Conservation (phyloP, 2,888 invertebrate genomes). For the Andrena camellia region DNA sequence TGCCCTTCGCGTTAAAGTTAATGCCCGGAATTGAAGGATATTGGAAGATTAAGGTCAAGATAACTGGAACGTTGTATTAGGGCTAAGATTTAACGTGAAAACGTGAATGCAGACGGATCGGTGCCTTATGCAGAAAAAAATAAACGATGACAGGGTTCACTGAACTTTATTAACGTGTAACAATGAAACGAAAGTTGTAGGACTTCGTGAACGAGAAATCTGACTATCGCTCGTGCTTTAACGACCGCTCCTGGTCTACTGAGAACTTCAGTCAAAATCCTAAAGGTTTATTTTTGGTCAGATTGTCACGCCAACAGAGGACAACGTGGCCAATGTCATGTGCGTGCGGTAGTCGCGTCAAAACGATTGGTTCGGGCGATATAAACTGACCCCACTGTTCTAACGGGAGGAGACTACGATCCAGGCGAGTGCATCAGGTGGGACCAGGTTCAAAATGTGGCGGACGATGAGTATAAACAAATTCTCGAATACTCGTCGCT, state of each 20-base stretch:
- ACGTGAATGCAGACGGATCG: not conserved
- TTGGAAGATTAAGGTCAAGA: constrained; percentile 47
- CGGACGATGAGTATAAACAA: not conserved
- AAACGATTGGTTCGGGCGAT: constrained; percentile 43
- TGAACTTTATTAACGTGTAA: constrained; percentile 58
- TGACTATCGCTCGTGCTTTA: constrained; percentile 32
- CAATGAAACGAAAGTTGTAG: constrained; percentile 48
- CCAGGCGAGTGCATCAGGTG: not conserved
- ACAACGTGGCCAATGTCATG: constrained; percentile 52
- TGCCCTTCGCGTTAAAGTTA: not conserved
- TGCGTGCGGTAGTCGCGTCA: constrained; percentile 36
- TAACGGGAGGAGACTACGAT: constrained; percentile 1
- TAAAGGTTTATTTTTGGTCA: constrained; percentile 66
- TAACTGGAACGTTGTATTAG: constrained; percentile 26
- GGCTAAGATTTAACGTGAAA: constrained; percentile 14
- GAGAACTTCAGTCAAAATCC: constrained; percentile 36
- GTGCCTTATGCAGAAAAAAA: constrained; percentile 6
- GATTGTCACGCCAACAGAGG: constrained; percentile 64
- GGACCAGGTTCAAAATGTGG: not conserved
- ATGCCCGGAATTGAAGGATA: constrained; percentile 17
- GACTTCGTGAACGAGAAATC: constrained; percentile 22
- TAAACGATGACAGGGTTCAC: constrained; percentile 28
- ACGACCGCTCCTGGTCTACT: constrained; percentile 57
- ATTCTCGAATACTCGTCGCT: not conserved
- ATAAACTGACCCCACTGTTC: constrained; percentile 16